Evolutionary conservation across 2,888 invertebrate genomes (phyloP).

Genomic region (Apoda limacodes): DNA sequence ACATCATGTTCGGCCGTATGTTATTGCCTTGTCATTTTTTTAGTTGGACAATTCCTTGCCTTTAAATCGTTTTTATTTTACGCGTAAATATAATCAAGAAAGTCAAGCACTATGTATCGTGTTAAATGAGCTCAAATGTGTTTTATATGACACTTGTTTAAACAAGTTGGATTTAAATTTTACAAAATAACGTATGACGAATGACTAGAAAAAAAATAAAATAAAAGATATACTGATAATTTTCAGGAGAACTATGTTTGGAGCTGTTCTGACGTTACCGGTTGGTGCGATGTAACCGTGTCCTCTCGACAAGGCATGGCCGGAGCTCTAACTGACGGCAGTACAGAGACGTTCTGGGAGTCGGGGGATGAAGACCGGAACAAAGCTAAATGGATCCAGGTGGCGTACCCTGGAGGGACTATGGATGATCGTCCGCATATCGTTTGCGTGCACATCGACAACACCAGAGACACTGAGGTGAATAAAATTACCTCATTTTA

Average conservation of each 20-base stretch:
- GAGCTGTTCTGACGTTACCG: conserved; percentile 79
- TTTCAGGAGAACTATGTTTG: conserved; percentile 72
- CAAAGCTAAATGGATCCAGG: conserved; percentile 87
- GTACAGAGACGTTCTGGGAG: conserved; percentile 99
- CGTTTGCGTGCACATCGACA: conserved; percentile 93
- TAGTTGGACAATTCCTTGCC: background rate
- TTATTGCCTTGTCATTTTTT: background rate
- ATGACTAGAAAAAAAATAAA: too few species aligned
- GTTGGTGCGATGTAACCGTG: conserved; percentile 82
- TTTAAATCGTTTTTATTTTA: too few species aligned
- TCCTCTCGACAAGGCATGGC: conserved; percentile 96
- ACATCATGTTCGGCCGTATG: background rate
- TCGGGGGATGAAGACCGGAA: conserved; percentile 97
- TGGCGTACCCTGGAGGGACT: conserved; percentile 48
- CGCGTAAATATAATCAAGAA: too few species aligned
- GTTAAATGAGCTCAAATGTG: too few species aligned
- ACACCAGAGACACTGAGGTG: conserved; percentile 91
- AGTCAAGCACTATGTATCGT: too few species aligned
- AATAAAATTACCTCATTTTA: too few species aligned
- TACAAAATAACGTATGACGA: too few species aligned
- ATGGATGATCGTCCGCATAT: conserved; percentile 73
- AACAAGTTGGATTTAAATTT: too few species aligned
- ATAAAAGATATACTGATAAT: too few species aligned
- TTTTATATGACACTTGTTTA: too few species aligned
- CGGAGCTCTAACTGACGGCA: conserved; percentile 90